Evolutionary conservation across 2,888 invertebrate species (phyloP), one percentile per base, ranked within the genome.

Genomic region (Parnassius orleans): DNA sequence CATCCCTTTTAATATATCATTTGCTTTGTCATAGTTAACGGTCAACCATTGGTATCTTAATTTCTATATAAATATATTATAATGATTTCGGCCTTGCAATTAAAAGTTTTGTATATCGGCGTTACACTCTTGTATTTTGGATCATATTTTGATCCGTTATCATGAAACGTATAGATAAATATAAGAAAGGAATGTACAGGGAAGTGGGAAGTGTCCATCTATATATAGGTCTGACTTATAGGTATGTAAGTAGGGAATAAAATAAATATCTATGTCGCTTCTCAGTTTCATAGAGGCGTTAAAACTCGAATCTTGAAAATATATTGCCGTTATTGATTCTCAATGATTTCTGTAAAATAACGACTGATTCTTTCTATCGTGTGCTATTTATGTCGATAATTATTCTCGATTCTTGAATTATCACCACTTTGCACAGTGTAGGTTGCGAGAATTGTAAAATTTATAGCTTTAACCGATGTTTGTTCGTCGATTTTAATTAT

Each of bases 301-400:
- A 33, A 33, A 33, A 7, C 11, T 15, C 46, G 56, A 61, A 53
- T 56, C 61, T 53, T 53, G 10, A 41, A 47, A 61, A 53, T 61
- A 48, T 61, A 57, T 61, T 61, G 52, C 61, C 53, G 57, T 61
- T 57, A 24, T 14, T 43, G 14, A 11, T 14, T 19, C 9, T 19
- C 9, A 48, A 14, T 2, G 14, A 48, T 53, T 46, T 47, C 47
- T 57, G 46, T 46, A 47, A 57, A 47, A 47, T 47, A 53, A 41
- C 44, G 55, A 56, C 53, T 53, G 53, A 41, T 52, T 59, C 14
- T 51, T 52, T 52, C 59, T 46, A 59, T 50, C 33, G 14, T 53
- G 15, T 33, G 10, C 53, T 56, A 56, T 56, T 56, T 53, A 33
- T 51, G 19, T 52, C n/a, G 41, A 9, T 51, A 42, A 42, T n/a